These are phyloP conservation scores for Diplodus puntazzo DNA, from an alignment of 2,797 vertebrate species.

Conservation along the genomic window DNA sequence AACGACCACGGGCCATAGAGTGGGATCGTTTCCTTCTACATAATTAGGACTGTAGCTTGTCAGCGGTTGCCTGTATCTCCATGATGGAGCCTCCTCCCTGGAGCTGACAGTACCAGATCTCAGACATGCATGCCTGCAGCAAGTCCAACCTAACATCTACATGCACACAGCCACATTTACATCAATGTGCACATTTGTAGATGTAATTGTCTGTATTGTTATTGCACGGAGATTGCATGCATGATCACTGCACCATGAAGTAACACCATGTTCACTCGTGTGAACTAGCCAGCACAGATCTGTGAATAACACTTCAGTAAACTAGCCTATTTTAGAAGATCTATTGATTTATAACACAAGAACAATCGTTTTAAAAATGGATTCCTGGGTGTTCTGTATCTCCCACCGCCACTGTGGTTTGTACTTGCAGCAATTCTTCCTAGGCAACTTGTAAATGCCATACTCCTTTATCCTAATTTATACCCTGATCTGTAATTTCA, in stretches of 20 bases:
- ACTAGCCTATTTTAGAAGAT: neutral
- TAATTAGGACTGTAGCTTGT: slow-evolving; percentile 79
- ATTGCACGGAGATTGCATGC: slow-evolving; percentile 3
- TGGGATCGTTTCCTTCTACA: slow-evolving; percentile 73
- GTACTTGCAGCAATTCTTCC: slow-evolving; percentile 92
- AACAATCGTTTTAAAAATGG: neutral
- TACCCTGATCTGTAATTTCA: slow-evolving; percentile 99
- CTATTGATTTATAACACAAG: neutral
- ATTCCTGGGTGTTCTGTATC: slow-evolving; percentile 12
- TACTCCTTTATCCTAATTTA: slow-evolving; percentile 97
- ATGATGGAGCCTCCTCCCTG: slow-evolving; percentile 80
- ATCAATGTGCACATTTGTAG: neutral
- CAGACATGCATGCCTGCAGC: slow-evolving; percentile 55
- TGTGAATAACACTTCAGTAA: neutral
- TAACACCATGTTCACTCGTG: neutral
- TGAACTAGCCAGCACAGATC: neutral
- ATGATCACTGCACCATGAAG: slow-evolving; percentile 3
- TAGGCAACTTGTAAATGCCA: slow-evolving; percentile 98
- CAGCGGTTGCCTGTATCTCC: slow-evolving; percentile 81
- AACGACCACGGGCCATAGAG: slow-evolving; percentile 66
- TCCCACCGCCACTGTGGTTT: slow-evolving; percentile 75
- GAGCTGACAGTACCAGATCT: slow-evolving; percentile 68
- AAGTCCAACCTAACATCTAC: slow-evolving; percentile 10
- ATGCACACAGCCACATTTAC: neutral
- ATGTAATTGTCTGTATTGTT: neutral